Percentiles rank a stretch among this genome's conserved stretches.
Evolutionary conservation across 2,113 vertebrate species (phyloP).

Genomic region (Embiotoca jacksoni): DNA sequence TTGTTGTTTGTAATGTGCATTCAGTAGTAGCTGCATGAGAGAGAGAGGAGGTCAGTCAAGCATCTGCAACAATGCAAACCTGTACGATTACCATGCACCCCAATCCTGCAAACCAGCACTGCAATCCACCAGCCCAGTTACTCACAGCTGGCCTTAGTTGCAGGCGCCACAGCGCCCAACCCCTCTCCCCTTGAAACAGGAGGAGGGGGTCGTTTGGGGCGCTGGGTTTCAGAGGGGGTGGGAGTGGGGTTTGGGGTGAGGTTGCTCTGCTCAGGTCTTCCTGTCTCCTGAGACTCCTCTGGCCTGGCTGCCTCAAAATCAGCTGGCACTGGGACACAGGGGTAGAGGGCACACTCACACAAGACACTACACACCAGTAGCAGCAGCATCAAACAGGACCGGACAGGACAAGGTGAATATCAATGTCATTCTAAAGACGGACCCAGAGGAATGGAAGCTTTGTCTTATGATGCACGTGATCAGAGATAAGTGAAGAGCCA

Average conservation of each 20-base stretch:
- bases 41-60: slow-evolving; percentile 58
- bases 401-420: slow-evolving; percentile 39
- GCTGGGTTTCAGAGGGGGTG: slow-evolving; percentile 69
- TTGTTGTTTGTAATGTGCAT: slow-evolving; percentile 62
- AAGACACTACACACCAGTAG: slow-evolving; percentile 59
- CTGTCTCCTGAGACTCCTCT: slow-evolving; percentile 74
- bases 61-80: slow-evolving; percentile 76
- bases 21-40: slow-evolving; percentile 65
- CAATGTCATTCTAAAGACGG: background rate
- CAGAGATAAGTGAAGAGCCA: slow-evolving; percentile 29
- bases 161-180: slow-evolving; percentile 63
- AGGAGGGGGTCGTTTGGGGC: slow-evolving; percentile 71
- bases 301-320: slow-evolving; percentile 80
- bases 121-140: slow-evolving; percentile 80
- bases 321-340: slow-evolving; percentile 80
- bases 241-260: slow-evolving; percentile 68
- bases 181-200: slow-evolving; percentile 68
- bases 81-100: slow-evolving; percentile 74
- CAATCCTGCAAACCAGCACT: slow-evolving; percentile 82
- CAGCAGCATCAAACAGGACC: slow-evolving; percentile 53
- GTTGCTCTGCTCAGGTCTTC: slow-evolving; percentile 73
- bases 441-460: slow-evolving; percentile 21
- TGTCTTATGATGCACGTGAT: slow-evolving; percentile 13
- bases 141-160: slow-evolving; percentile 84
- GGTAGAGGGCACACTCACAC: slow-evolving; percentile 78